Base-by-base conservation (phyloP, 2,888 invertebrate species). In the Eupithecia subumbrata region DNA sequence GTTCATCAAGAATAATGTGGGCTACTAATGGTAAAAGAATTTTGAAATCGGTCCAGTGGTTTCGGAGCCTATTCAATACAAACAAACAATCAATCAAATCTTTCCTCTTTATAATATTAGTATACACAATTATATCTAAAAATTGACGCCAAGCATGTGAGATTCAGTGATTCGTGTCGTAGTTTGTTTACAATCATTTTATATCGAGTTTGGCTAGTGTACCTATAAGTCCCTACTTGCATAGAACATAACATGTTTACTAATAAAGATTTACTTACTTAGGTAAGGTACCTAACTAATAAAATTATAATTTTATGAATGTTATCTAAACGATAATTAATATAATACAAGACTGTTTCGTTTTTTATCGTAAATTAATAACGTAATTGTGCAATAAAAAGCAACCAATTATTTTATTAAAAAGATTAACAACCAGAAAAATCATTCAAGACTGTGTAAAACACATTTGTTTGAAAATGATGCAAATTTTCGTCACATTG, bases 371-470 rank as follows among this genome's bases (percentile, higher is more conserved):
- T 60, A 5, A 25, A 60, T 60, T 60, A 60, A 60, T 60, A 60
- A 60, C 12, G 25, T 60, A 60, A 60, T 60, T 60, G 60, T 22
- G 4, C 60, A 25, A 60, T 60, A 25, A 60, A 56, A 25, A 60
- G 14, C 0, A 25, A 25, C 25, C 56, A 25, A 60, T 60, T 60
- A 60, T 12, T 25, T 60, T 60, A 60, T 60, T 60, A 60, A 60
- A 56, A 60, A 60, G 60, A 25, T 60, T 60, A 22, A 60, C 25
- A 60, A 25, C 60, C 60, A 60, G 60, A 60, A 60, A 60, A 60
- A 60, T 25, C 12, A 60, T 25, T 22, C 14, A 60, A 25, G 12
- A 25, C 14, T 3, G 4, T n/a, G 4, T n/a, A 22, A 12, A 25
- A 60, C 12, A 25, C 12, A 60, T 56, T 56, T 22, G 56, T 4